These are phyloP conservation scores for Diplazon laetatorius DNA, from an alignment of 2,888 invertebrate species.

Conservation along the genomic window DNA sequence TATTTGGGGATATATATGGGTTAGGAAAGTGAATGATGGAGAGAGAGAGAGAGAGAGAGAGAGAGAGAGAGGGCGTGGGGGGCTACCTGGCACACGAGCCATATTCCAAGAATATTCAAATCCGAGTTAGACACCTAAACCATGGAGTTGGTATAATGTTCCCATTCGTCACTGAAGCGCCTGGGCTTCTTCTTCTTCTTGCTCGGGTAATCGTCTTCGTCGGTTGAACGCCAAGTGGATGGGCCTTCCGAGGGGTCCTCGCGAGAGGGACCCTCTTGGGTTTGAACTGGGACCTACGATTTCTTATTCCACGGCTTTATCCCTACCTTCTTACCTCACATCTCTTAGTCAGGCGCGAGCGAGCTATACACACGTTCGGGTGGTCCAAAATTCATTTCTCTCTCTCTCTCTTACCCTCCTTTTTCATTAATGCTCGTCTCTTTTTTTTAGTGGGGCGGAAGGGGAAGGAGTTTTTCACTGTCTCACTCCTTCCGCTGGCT, in stretches of 20 bases:
- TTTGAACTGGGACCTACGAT: conserved; percentile 36
- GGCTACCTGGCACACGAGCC: conserved; percentile 40
- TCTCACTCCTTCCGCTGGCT: conserved; percentile 33
- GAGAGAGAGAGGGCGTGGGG: conserved; percentile 12
- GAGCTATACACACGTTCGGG: conserved; percentile 70
- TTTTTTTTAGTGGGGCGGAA: too few relatives aligned
- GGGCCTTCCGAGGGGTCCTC: conserved; percentile 32
- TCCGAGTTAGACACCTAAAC: conserved; percentile 73
- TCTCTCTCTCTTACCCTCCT: conserved; percentile 19
- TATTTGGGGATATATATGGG: conserved; percentile 11
- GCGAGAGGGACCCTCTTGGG: too few relatives aligned
- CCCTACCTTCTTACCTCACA: conserved; percentile 36
- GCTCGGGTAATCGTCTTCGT: too few relatives aligned
- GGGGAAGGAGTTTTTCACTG: too few relatives aligned
- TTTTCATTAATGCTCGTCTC: too few relatives aligned
- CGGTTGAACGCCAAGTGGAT: background rate
- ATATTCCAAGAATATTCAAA: conserved; percentile 69
- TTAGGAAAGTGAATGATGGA: conserved; percentile 15
- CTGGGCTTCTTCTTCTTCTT: conserved; percentile 61
- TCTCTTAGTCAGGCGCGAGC: conserved; percentile 39
- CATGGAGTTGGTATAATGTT: conserved; percentile 74
- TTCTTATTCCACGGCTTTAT: conserved; percentile 42
- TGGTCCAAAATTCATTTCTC: conserved; percentile 69
- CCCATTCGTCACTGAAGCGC: conserved; percentile 76
- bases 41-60: conserved; percentile 32